These are phyloP conservation scores for Heterodera schachtii DNA, from an alignment of 1,140 invertebrate genomes.

Conservation along the genomic window DNA sequence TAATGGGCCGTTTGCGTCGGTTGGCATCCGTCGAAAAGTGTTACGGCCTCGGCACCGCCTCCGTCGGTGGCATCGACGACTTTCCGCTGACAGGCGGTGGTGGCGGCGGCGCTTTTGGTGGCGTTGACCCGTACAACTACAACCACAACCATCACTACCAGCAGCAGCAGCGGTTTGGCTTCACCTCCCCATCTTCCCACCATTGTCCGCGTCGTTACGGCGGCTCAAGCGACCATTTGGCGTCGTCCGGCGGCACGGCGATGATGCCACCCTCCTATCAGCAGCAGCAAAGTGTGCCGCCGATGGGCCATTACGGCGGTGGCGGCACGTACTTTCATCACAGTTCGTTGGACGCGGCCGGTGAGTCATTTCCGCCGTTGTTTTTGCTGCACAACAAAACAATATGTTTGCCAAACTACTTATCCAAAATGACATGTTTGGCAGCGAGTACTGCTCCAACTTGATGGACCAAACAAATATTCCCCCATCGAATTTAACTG, in stretches of 20 bases:
- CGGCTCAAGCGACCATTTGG: constrained; percentile 19
- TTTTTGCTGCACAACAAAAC: background rate
- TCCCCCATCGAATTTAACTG: too few relatives aligned
- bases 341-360: background rate
- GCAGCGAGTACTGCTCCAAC: background rate
- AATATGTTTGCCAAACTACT: background rate
- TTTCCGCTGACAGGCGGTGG: background rate
- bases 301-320: background rate
- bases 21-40: constrained; percentile 35
- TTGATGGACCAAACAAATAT: background rate
- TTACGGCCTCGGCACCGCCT: constrained; percentile 1
- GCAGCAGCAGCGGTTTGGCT: constrained; percentile 2
- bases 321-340: background rate
- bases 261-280: constrained; percentile 27
- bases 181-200: background rate
- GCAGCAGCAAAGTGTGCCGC: constrained; percentile 11
- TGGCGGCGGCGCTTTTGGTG: background rate
- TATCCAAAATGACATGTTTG: background rate
- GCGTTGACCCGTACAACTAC: too few relatives aligned
- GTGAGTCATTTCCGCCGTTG: background rate
- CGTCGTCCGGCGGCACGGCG: background rate
- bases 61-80: background rate
- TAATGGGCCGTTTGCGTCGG: constrained; percentile 30
- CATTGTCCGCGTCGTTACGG: background rate
- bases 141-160: background rate